Percentiles rank a stretch among this genome's conserved stretches.
Conservation (phyloP, 2,797 vertebrate species). For the Acanthornis magna region DNA sequence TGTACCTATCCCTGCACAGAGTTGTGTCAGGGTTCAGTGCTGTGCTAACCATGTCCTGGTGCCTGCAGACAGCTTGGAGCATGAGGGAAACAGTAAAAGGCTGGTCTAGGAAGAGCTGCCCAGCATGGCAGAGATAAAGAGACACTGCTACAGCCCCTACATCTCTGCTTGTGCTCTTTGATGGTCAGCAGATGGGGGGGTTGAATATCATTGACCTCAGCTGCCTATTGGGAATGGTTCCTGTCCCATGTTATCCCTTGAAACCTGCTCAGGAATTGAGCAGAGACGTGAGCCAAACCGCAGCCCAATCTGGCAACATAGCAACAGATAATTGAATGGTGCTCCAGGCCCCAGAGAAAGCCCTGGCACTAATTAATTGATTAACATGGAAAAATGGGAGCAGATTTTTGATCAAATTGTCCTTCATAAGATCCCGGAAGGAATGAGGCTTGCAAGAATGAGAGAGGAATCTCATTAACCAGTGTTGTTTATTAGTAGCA, state of each 20-base stretch:
- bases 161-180: neutral
- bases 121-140: neutral
- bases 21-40: neutral
- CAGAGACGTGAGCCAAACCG: neutral
- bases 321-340: neutral
- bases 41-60: neutral
- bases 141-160: neutral
- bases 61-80: neutral
- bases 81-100: neutral
- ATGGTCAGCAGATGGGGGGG: neutral
- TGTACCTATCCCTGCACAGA: neutral
- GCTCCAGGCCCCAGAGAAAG: neutral
- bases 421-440: neutral
- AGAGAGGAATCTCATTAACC: neutral
- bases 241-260: neutral
- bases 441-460: neutral
- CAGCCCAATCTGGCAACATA: neutral
- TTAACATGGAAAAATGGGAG: neutral
- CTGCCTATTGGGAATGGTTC: neutral
- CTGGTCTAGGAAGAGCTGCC: neutral
- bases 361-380: slow-evolving; percentile 9
- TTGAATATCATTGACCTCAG: neutral
- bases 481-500: neutral
- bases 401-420: slow-evolving; percentile 8
- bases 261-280: neutral